A percentile compares a stretch with the other conserved stretches of the same genome.
phyloP scores from a whole-genome alignment of 2,113 vertebrate genomes.

The Nipponia nippon region DNA sequence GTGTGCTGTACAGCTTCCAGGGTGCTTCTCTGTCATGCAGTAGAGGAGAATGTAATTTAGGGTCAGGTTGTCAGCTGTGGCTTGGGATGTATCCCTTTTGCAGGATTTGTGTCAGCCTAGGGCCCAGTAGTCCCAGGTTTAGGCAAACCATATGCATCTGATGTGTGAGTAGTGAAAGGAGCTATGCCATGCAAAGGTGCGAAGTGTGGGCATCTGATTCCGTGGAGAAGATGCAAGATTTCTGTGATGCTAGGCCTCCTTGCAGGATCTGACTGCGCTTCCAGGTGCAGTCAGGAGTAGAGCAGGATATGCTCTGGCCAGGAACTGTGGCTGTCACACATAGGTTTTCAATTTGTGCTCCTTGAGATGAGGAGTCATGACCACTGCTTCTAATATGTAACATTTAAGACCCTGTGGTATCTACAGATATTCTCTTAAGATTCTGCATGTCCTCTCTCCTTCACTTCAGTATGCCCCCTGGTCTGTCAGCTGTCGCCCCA shows the following conservation, averaged over 20 bases:
- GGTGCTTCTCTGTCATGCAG: not conserved
- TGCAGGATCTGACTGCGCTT: not conserved
- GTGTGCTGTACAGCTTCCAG: not conserved
- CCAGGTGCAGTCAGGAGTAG: not conserved
- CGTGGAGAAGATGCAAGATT: not conserved
- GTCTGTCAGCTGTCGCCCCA: not conserved
- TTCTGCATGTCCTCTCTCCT: not conserved
- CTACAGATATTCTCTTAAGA: not conserved
- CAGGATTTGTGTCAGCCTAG: not conserved
- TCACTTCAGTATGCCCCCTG: not conserved
- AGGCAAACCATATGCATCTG: not conserved
- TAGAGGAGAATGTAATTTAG: not conserved
- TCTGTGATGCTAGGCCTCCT: not conserved
- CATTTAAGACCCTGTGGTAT: not conserved
- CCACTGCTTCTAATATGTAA: not conserved
- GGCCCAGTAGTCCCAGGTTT: not conserved
- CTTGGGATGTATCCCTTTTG: not conserved
- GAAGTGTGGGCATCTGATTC: not conserved
- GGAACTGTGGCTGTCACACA: not conserved
- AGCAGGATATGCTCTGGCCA: not conserved
- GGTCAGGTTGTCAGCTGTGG: not conserved
- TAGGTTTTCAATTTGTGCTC: not conserved
- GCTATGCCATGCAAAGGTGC: not conserved
- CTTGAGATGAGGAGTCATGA: not conserved
- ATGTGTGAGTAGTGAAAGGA: not conserved